Evolutionary conservation across 2,113 vertebrate species (phyloP).

Genomic region (Phocoena sinus): DNA sequence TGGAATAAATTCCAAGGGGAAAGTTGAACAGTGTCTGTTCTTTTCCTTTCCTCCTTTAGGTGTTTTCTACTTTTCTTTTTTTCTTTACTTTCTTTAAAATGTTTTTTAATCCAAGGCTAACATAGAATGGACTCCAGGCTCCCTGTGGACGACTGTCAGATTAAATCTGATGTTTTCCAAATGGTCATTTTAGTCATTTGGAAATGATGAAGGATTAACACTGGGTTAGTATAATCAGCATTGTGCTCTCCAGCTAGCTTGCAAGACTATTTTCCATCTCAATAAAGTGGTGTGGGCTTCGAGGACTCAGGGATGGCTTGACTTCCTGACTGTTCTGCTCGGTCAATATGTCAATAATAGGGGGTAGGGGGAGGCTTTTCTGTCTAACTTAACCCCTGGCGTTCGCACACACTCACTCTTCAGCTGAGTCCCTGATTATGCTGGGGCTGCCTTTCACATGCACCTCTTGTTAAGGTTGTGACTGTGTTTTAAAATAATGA

Average conservation of each 20-base stretch:
- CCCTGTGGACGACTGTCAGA: conserved; percentile 42
- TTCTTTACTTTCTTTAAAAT: background rate
- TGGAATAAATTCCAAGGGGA: conserved; percentile 56
- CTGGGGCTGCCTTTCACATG: conserved; percentile 16
- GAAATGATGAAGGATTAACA: conserved; percentile 47
- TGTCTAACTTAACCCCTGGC: conserved; percentile 51
- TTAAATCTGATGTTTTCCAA: conserved; percentile 67
- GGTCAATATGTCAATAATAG: conserved; percentile 57
- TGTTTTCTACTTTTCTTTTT: background rate
- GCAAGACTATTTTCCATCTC: conserved; percentile 46
- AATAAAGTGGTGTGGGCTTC: conserved; percentile 43
- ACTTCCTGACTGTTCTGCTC: conserved; percentile 39
- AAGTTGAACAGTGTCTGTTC: conserved; percentile 11
- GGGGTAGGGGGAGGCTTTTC: background rate
- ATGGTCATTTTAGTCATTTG: conserved; percentile 47
- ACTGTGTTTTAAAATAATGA: conserved; percentile 67
- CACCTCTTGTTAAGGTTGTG: conserved; percentile 55
- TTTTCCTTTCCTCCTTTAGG: background rate
- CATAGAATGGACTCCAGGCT: conserved; percentile 32
- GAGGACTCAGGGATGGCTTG: conserved; percentile 39
- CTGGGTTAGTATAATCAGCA: background rate
- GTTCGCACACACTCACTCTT: background rate
- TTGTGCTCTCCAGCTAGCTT: conserved; percentile 39
- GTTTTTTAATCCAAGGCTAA: conserved; percentile 14
- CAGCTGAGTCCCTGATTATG: background rate